Evolutionary conservation across 2,113 vertebrate genomes (phyloP), one percentile per base, ranked within the genome.

Genomic region (Uria lomvia): DNA sequence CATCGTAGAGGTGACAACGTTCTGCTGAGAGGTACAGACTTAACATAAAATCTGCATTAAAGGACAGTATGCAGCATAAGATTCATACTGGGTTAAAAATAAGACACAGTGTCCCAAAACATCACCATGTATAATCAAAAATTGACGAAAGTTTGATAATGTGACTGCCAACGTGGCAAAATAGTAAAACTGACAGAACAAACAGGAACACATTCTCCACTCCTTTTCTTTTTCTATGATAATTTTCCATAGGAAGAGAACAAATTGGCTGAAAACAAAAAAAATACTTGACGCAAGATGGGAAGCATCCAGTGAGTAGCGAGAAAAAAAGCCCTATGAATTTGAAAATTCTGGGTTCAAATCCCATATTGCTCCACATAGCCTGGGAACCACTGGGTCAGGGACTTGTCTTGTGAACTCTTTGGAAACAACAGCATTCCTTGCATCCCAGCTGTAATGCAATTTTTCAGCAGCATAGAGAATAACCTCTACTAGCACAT

Each of bases 281-380:
- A 49, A 67, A 7, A 0, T 62, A 50, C 19, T 70, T 42, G 29
- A 56, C 11, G 19, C 12, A 70, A 52, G 20, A 55, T 18, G 9
- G 14, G 60, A 91, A 56, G 8, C 24, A 56, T 24, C n/a, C 45
- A 52, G 2, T 32, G 5, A 60, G 14, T 10, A 59, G 8, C 27
- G 17, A 71, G 5, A 3, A 67, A 29, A 75, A 47, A 73, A 53
- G 4, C 0, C 0, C 5, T 12, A 55, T 2, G 1, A 36, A 60
- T 30, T 36, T 66, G 19, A 60, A 91, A 94, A 66, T 32, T 16
- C 26, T n/a, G 16, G 7, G 5, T 32, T 74, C 45, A 66, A 78
- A 36, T 9, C 14, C 15, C 7, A 4, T 34, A 30, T 8, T 83
- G 15, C 5, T 34, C 27, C 42, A 10, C 4, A 21, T 6, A 38